phyloP scores from a whole-genome alignment of 2,113 vertebrate genomes.

The Lophochroa leadbeateri region DNA sequence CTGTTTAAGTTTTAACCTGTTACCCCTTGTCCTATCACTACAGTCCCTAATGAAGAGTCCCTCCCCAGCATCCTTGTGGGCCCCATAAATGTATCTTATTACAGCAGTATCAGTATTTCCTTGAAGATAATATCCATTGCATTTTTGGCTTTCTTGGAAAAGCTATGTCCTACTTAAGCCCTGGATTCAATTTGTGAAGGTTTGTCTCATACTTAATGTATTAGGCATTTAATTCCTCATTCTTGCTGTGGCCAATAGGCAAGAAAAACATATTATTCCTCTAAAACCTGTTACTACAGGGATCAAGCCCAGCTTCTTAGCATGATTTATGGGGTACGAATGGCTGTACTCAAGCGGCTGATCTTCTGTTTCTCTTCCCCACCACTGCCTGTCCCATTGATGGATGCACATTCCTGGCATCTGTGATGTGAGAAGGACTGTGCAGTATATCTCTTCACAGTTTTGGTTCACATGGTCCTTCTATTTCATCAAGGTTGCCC shows the following conservation, averaged over 20 bases:
- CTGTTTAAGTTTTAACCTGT: background rate
- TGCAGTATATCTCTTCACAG: background rate
- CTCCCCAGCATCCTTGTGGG: background rate
- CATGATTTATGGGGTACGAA: background rate
- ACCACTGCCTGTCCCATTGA: background rate
- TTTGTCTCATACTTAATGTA: background rate
- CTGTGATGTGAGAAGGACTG: background rate
- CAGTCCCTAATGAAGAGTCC: background rate
- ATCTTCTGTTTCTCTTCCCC: background rate
- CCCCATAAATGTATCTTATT: background rate
- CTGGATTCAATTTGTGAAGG: background rate
- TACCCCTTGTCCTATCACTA: background rate
- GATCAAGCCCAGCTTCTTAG: background rate
- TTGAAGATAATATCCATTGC: background rate
- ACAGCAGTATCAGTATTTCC: background rate
- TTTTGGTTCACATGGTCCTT: background rate
- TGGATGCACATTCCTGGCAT: background rate
- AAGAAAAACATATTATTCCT: background rate
- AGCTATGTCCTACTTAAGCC: background rate
- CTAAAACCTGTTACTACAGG: background rate
- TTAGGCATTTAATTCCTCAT: background rate
- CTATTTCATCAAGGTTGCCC: background rate
- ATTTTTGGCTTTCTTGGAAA: background rate
- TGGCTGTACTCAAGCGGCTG: background rate
- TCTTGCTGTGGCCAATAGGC: background rate